phyloP scores from a whole-genome alignment of 1,140 invertebrate species.

The Zaprionus lachaisei region DNA sequence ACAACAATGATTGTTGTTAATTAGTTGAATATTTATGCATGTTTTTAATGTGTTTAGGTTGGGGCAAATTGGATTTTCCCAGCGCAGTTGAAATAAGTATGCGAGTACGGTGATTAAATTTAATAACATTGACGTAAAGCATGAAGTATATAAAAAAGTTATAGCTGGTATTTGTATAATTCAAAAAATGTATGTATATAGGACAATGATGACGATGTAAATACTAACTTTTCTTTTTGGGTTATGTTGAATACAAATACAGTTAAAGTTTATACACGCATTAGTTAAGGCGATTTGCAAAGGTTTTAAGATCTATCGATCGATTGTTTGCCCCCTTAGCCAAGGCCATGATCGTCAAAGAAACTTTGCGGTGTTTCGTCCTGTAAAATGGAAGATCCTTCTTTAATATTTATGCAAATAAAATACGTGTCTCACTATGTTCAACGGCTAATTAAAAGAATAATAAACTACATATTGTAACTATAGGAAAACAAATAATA shows the following conservation, averaged over 20 bases:
- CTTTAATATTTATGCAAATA: constrained; percentile 60
- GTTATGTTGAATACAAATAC: constrained; percentile 61
- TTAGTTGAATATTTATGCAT: background rate
- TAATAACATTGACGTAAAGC: constrained; percentile 44
- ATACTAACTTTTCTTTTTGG: constrained; percentile 40
- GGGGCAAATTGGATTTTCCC: constrained; percentile 40
- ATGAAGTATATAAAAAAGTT: constrained; percentile 21
- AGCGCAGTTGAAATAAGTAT: background rate
- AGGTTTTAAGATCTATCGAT: constrained; percentile 30
- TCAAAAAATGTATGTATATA: constrained; percentile 39
- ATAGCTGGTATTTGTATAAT: constrained; percentile 41
- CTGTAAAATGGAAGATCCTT: constrained; percentile 89
- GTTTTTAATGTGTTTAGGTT: background rate
- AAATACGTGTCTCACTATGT: constrained; percentile 11
- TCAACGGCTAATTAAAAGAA: constrained; percentile 23
- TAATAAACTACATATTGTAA: constrained; percentile 2
- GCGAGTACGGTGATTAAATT: constrained; percentile 21
- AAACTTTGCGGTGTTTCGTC: constrained; percentile 99
- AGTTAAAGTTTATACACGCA: constrained; percentile 58
- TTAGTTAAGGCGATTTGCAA: constrained; percentile 75
- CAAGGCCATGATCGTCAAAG: constrained; percentile 99
- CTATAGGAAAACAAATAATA: background rate
- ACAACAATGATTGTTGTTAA: constrained; percentile 34
- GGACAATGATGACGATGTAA: constrained; percentile 49
- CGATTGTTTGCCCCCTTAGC: constrained; percentile 86